Percentiles rank a stretch among this genome's conserved stretches.
These are phyloP conservation scores for Cepaea hortensis DNA, from an alignment of 2,888 invertebrate species.

Conservation along the genomic window DNA sequence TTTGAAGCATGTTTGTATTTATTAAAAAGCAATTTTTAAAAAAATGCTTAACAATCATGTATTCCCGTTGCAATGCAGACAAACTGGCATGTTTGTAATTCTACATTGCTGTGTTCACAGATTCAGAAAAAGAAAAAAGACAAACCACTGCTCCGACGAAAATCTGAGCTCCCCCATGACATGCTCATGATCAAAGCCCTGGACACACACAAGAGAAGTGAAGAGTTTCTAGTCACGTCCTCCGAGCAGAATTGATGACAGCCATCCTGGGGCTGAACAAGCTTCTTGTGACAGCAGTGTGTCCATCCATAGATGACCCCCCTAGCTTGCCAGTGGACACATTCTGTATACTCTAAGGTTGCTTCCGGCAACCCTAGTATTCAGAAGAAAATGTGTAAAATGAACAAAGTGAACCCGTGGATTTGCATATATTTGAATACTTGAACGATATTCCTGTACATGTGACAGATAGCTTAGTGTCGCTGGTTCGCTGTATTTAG, in stretches of 20 bases:
- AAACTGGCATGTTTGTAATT: not conserved
- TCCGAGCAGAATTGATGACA: slow-evolving; percentile 59
- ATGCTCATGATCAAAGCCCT: slow-evolving; percentile 92
- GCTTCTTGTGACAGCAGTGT: not conserved
- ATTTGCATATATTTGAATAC: not conserved
- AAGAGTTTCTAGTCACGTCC: slow-evolving; percentile 85
- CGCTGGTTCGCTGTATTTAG: not conserved
- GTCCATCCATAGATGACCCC: too few species aligned
- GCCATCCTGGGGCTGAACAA: not conserved
- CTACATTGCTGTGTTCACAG: slow-evolving; percentile 27
- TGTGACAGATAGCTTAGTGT: not conserved
- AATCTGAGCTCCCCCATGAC: slow-evolving; percentile 96
- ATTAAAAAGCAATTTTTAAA: not conserved
- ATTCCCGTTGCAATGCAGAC: not conserved
- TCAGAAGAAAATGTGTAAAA: too few species aligned
- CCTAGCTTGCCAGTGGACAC: too few species aligned
- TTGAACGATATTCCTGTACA: not conserved
- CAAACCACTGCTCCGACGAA: slow-evolving; percentile 92
- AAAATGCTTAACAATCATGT: not conserved
- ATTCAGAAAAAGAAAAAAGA: slow-evolving; percentile 79
- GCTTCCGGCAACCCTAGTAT: too few species aligned
- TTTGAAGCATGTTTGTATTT: too few species aligned
- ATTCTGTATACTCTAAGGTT: too few species aligned
- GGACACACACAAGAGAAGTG: slow-evolving; percentile 92
- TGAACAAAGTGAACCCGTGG: too few species aligned